Evolutionary conservation across 2,888 invertebrate species (phyloP), one percentile per base, ranked within the genome.

Genomic region (Metopia argyrocephala): DNA sequence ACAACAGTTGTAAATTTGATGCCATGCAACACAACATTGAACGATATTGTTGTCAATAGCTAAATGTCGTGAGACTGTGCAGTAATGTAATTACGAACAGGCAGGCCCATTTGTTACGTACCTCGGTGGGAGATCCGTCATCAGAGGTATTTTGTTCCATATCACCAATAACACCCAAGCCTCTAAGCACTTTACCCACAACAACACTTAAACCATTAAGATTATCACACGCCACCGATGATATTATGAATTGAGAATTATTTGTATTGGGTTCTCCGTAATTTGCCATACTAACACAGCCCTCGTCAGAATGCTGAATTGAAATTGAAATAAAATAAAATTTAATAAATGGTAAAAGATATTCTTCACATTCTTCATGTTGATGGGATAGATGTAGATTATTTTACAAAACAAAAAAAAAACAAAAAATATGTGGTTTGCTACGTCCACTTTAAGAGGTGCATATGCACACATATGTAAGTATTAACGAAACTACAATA

Each of bases 241-340:
- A 95, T 76, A 98, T 95, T 88, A 98, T 96, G 91, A 99, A 99
- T 91, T 99, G 99, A 0, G 98, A 98, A 83, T 95, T 96, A 89
- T 98, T 98, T 7, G 96, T 95, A 89, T 98, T 92, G 15, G 93
- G 93, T 84, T 89, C 89, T 66, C 94, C 97, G 89, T 92, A 94
- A 91, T 95, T 98, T 85, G 94, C 94, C 95, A 95, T 95, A 85
- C 95, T 95, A 0, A 96, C 91, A 0, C 93, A 92, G 2, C 96
- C 96, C 61, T 91, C 92, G 1, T 91, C 89, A 48, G 64, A 66
- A 56, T 93, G 92, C 92, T 96, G 92, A 23, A 46, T 38, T 12
- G 3, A 15, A 38, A 38, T 1, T 38, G 15, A 38, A 38, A 12
- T 38, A n/a, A n/a, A n/a, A n/a, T n/a, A n/a, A n/a, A n/a, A n/a